Evolutionary conservation across 2,113 vertebrate species (phyloP).

Genomic region (Drymodes brunneopygia): DNA sequence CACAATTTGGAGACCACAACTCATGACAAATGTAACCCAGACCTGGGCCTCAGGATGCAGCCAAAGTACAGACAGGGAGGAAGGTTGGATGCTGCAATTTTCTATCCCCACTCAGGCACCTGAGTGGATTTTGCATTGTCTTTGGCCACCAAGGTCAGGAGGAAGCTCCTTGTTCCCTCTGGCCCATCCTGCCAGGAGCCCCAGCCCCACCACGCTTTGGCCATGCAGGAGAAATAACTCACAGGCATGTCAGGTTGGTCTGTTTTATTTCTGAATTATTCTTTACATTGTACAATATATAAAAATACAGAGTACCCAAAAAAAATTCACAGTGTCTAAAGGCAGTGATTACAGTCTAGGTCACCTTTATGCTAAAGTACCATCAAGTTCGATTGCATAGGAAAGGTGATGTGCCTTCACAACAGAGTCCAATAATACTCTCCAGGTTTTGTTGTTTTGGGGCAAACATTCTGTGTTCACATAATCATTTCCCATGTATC

Average conservation of each 20-base stretch:
- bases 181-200: not conserved
- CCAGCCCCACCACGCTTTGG: fast-evolving
- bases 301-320: slow-evolving; percentile 90
- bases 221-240: not conserved
- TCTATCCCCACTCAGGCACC: not conserved
- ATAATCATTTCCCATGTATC: not conserved
- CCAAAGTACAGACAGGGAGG: not conserved
- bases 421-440: slow-evolving; percentile 57
- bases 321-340: slow-evolving; percentile 96
- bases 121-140: not conserved
- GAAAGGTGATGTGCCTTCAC: slow-evolving; percentile 78
- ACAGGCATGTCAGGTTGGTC: slow-evolving; percentile 47
- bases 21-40: not conserved
- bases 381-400: slow-evolving; percentile 90
- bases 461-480: not conserved
- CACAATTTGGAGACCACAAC: not conserved
- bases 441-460: slow-evolving; percentile 48
- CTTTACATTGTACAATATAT: slow-evolving; percentile 95
- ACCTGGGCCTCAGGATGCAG: not conserved
- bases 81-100: not conserved
- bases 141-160: not conserved
- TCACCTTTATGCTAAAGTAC: slow-evolving; percentile 84
- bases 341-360: slow-evolving; percentile 92
- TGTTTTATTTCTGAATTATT: slow-evolving; percentile 78
- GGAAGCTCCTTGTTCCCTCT: fast-evolving